Evolutionary conservation across 2,888 invertebrate genomes (phyloP).

Genomic region (Pollenia amentaria): DNA sequence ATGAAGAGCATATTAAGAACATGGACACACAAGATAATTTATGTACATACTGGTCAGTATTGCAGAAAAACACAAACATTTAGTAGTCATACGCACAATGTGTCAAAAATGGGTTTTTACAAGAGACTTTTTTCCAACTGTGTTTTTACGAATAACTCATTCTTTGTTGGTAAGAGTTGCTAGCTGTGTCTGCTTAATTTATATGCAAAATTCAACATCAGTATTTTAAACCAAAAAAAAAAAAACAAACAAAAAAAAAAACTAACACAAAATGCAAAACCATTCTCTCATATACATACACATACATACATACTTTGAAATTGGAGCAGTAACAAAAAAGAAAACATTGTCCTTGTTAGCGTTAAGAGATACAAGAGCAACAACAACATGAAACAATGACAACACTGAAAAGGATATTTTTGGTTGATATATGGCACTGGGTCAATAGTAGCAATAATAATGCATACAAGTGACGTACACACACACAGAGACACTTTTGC

Average conservation of each 20-base stretch:
- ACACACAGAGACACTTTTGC: background rate
- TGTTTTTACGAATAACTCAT: conserved; percentile 28
- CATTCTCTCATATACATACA: background rate
- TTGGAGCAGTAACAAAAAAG: conserved; percentile 25
- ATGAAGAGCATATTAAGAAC: conserved; percentile 2
- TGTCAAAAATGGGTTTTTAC: conserved; percentile 45
- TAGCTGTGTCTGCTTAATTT: conserved; percentile 61
- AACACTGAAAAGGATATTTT: conserved; percentile 66
- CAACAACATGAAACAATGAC: conserved; percentile 49
- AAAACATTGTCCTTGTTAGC: conserved; percentile 36
- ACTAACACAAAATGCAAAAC: conserved; percentile 13
- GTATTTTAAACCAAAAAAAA: conserved; percentile 22
- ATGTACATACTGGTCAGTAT: conserved; percentile 31
- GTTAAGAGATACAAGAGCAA: conserved; percentile 13
- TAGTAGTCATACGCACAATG: conserved; percentile 12
- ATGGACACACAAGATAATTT: conserved; percentile 35
- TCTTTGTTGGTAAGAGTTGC: conserved; percentile 3
- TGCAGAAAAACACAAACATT: conserved; percentile 5
- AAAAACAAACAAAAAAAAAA: conserved; percentile 21
- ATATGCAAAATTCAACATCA: conserved; percentile 54
- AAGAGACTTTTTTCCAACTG: conserved; percentile 23
- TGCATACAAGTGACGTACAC: background rate
- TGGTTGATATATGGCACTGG: conserved; percentile 56
- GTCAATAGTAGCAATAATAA: conserved; percentile 51
- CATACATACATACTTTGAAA: background rate